phyloP scores from a whole-genome alignment of 2,797 vertebrate species.

The Pagetopsis macropterus region DNA sequence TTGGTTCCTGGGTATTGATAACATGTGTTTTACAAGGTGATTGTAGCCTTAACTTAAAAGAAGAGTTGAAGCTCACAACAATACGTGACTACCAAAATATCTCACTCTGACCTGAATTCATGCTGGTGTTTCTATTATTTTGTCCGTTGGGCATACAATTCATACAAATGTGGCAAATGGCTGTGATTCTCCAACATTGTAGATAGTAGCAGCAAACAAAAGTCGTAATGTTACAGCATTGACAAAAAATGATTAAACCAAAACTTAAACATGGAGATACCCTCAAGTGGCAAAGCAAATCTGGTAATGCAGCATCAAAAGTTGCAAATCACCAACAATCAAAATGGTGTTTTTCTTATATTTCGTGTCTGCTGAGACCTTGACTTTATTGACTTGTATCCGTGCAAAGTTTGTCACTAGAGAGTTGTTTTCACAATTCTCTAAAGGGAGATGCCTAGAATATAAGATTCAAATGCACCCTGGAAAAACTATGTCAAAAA shows the following conservation, averaged over 20 bases:
- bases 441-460: too few relatives aligned
- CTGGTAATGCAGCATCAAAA: too few relatives aligned
- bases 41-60: constrained; percentile 35
- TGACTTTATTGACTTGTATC: too few relatives aligned
- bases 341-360: too few relatives aligned
- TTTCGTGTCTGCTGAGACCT: too few relatives aligned
- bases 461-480: too few relatives aligned
- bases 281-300: background rate
- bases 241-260: background rate
- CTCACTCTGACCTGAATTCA: constrained; percentile 32
- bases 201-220: background rate
- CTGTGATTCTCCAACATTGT: background rate
- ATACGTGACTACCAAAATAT: constrained; percentile 31
- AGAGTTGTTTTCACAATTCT: too few relatives aligned
- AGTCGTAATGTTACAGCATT: background rate
- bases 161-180: background rate
- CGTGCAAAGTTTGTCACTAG: too few relatives aligned
- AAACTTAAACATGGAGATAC: background rate
- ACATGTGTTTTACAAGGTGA: constrained; percentile 21
- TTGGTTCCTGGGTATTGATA: constrained; percentile 16
- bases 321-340: too few relatives aligned
- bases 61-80: constrained; percentile 43
- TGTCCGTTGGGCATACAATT: background rate
- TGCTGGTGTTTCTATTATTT: constrained; percentile 16
- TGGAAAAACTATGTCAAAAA: too few relatives aligned